Base-by-base conservation (phyloP, 2,888 invertebrate genomes). In the Heliconius charithonia region DNA sequence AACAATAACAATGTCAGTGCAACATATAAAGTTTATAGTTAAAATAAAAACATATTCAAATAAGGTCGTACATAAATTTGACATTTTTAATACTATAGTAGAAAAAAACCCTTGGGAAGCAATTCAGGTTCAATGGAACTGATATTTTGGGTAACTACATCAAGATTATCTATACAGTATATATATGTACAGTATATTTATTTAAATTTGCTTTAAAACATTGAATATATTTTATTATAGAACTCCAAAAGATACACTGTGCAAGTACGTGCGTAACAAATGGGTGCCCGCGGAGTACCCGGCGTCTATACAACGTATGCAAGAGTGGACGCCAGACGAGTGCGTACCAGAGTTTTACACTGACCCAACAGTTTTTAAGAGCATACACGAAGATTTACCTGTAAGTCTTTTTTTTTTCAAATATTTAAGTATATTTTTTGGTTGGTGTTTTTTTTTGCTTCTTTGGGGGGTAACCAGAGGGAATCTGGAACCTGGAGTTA, bases 261-360 rank as follows among this genome's bases (percentile, higher is more conserved):
- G 99, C 88, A 97, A 97, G 87, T 96, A 98, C 87, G 98, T 99
- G 0, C 95, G 99, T 37, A 97, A 98, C 71, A 97, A 98, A 86
- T 99, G 99, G 99, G 99, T 99, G 29, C 98, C 98, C 0, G 97
- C 97, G 0, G 98, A 98, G 90, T 98, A 98, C 92, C 98, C 98
- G 0, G 97, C 96, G 7, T 98, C 98, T 2, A 98, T 99, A 87
- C 97, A 97, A 87, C 96, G 99, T 63, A 95, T 99, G 90, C 98
- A 99, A 87, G 97, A 98, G 87, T 99, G 99, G 99, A 99, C 99
- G 0, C 99, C 99, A 0, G 99, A 99, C 89, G 99, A 99, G 91
- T 99, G 99, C 88, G 98, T 99, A 88, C 99, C 99, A 0, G 99
- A 99, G 91, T 99, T 99, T 94, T 99, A 97, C 90, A 97, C 97